Percentiles rank a stretch among this genome's conserved stretches.
Evolutionary conservation across 2,113 vertebrate species (phyloP).

Genomic region (Poeciliopsis prolifica): DNA sequence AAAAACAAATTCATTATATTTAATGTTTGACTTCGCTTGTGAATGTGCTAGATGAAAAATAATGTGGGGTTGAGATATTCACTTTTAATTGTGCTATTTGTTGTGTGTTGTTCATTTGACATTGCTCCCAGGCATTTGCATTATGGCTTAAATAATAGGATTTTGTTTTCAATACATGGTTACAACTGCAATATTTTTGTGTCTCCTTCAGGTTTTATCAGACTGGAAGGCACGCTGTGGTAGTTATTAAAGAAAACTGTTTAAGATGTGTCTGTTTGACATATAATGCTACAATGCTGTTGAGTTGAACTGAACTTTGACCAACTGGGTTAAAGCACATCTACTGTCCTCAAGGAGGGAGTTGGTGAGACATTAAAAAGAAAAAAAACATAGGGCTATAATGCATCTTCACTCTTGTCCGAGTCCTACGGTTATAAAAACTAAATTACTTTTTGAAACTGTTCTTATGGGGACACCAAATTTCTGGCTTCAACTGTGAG

Average conservation of each 20-base stretch:
- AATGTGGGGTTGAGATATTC: not conserved
- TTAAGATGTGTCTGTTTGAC: not conserved
- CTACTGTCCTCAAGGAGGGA: not conserved
- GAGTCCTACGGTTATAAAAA: not conserved
- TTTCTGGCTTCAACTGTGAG: conserved; percentile 2
- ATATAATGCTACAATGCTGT: conserved; percentile 12
- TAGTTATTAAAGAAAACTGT: conserved; percentile 10
- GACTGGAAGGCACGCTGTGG: not conserved
- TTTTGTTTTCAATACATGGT: not conserved
- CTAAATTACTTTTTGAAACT: not conserved
- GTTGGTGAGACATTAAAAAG: not conserved
- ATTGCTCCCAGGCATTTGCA: not conserved
- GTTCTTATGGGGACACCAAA: not conserved
- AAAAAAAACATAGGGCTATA: not conserved
- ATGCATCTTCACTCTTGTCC: not conserved
- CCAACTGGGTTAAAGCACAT: not conserved
- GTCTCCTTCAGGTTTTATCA: not conserved
- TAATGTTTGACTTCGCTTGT: not conserved
- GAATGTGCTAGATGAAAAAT: not conserved
- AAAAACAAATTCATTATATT: conserved; percentile 4
- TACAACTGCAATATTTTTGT: not conserved
- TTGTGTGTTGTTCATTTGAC: conserved; percentile 4
- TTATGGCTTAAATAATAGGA: not conserved
- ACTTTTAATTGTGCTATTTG: not conserved
- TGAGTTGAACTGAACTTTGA: conserved; percentile 17